Evolutionary conservation across 2,113 vertebrate species (phyloP).

Genomic region (Melanocharis versteri): DNA sequence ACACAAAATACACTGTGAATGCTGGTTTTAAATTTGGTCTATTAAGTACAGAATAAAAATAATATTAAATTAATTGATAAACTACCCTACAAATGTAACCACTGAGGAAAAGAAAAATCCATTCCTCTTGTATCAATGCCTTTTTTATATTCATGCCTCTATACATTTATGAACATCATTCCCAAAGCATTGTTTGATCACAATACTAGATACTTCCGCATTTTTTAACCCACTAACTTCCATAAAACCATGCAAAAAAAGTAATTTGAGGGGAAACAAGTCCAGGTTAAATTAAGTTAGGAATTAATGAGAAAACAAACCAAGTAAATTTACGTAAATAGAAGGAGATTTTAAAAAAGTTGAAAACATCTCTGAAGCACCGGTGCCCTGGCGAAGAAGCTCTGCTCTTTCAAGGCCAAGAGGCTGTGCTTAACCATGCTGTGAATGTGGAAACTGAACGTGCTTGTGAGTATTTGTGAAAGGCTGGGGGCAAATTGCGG

Average conservation of each 20-base stretch:
- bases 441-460: fast-evolving
- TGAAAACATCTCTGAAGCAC: not conserved
- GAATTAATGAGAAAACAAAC: not conserved
- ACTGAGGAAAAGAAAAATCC: not conserved
- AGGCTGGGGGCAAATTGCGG: fast-evolving
- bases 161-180: not conserved
- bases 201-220: not conserved
- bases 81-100: not conserved
- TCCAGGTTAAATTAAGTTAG: not conserved
- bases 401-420: not conserved
- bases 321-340: not conserved
- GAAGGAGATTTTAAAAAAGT: fast-evolving
- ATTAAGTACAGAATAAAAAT: not conserved
- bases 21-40: not conserved
- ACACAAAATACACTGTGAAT: not conserved
- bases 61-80: not conserved
- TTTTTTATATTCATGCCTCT: not conserved
- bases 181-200: not conserved
- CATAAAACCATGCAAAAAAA: not conserved
- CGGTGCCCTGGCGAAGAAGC: fast-evolving
- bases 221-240: not conserved
- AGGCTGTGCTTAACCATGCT: fast-evolving
- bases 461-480: too few species aligned
- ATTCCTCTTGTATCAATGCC: not conserved
- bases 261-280: not conserved